phyloP scores from a whole-genome alignment of 2,888 invertebrate genomes.

The Galerucella calmariensis region DNA sequence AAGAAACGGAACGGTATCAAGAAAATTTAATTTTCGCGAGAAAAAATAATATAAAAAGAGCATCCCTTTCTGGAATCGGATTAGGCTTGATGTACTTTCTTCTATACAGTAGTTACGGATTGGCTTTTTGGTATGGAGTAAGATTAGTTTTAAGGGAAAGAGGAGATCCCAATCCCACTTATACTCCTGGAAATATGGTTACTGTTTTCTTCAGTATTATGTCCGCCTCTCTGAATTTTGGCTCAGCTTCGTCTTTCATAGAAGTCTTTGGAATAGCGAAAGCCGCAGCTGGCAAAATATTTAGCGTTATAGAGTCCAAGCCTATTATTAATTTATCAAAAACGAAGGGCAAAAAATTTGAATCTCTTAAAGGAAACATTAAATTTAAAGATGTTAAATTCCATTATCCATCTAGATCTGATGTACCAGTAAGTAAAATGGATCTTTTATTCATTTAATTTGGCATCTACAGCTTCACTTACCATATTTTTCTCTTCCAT shows the following conservation, averaged over 20 bases:
- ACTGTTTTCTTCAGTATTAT: slow-evolving; percentile 83
- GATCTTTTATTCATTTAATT: not conserved
- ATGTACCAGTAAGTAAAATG: slow-evolving; percentile 72
- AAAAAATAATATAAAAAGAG: slow-evolving; percentile 76
- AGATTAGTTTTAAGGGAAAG: slow-evolving; percentile 72
- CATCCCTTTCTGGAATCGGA: slow-evolving; percentile 75
- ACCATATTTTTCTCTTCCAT: no score
- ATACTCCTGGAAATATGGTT: slow-evolving; percentile 76
- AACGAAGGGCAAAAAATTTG: slow-evolving; percentile 70
- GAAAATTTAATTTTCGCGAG: slow-evolving; percentile 71
- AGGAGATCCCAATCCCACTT: slow-evolving; percentile 61
- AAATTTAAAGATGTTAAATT: slow-evolving; percentile 80
- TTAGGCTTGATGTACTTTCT: slow-evolving; percentile 81
- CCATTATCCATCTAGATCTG: slow-evolving; percentile 82
- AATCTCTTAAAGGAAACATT: slow-evolving; percentile 74
- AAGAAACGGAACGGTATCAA: slow-evolving; percentile 77
- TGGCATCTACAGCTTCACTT: no score
- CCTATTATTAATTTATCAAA: slow-evolving; percentile 80
- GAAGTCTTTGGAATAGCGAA: slow-evolving; percentile 82
- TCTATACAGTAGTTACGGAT: slow-evolving; percentile 80
- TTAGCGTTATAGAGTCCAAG: slow-evolving; percentile 78
- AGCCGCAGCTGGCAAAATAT: slow-evolving; percentile 83
- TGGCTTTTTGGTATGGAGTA: slow-evolving; percentile 89
- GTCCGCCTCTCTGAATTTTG: slow-evolving; percentile 81
- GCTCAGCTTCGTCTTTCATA: slow-evolving; percentile 85